These are phyloP conservation scores for Hemichromis elongatus DNA, from an alignment of 2,113 vertebrate species.

Conservation along the genomic window DNA sequence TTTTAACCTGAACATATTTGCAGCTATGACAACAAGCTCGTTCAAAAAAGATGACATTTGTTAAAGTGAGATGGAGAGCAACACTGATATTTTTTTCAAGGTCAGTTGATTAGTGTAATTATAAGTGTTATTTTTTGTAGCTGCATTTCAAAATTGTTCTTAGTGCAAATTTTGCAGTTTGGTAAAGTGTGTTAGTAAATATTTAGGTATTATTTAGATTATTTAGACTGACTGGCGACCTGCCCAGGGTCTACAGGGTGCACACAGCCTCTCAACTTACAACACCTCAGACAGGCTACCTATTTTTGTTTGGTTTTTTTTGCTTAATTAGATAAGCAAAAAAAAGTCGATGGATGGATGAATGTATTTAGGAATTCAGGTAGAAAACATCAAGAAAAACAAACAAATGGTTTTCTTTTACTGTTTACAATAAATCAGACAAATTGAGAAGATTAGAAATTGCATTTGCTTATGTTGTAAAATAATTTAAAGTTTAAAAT, in stretches of 20 bases:
- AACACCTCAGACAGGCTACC: not conserved
- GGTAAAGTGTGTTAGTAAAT: not conserved
- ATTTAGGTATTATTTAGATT: not conserved
- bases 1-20: not conserved
- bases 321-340: not conserved
- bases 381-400: not conserved
- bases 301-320: too few species aligned
- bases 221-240: not conserved
- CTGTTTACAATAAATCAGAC: not conserved
- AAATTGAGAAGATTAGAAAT: not conserved
- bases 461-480: not conserved
- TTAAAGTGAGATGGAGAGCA: not conserved
- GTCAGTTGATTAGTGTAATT: not conserved
- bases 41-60: not conserved
- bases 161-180: not conserved
- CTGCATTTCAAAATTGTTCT: not conserved
- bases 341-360: not conserved
- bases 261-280: not conserved
- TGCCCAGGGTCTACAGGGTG: not conserved
- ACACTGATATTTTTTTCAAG: accelerated
- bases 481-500: not conserved
- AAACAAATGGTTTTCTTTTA: not conserved
- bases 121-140: not conserved
- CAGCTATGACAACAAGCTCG: not conserved
- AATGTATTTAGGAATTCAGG: not conserved